Conservation (phyloP, 2,888 invertebrate genomes). For the Rhagium mordax region DNA sequence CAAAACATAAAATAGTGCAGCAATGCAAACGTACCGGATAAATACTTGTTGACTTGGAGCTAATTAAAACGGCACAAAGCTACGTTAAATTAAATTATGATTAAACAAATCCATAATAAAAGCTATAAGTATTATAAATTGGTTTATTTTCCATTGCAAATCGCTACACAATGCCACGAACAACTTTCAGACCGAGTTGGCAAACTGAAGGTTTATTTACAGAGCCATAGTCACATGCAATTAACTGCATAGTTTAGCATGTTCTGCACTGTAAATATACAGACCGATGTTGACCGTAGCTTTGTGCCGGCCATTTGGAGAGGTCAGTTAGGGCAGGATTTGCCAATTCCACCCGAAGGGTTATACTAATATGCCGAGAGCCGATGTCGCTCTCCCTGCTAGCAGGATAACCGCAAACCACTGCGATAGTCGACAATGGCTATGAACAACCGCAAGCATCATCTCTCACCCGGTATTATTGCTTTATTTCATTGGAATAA, state of each 20-base stretch:
- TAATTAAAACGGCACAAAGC: conserved; percentile 28
- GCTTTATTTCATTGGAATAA: conserved; percentile 40
- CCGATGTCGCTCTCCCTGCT: conserved; percentile 52
- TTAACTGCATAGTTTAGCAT: conserved; percentile 67
- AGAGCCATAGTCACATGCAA: conserved; percentile 65
- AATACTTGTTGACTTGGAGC: not conserved
- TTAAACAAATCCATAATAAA: conserved; percentile 49
- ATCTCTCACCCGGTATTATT: conserved; percentile 51
- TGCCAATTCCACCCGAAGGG: conserved; percentile 54
- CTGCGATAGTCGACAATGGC: conserved; percentile 56
- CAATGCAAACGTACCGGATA: no score
- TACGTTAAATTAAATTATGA: conserved; percentile 54
- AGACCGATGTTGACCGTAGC: conserved; percentile 53
- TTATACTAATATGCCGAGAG: conserved; percentile 56
- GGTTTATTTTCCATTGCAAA: conserved; percentile 13
- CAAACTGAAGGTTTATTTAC: conserved; percentile 66
- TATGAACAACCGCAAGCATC: conserved; percentile 56
- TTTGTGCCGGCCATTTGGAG: conserved; percentile 51
- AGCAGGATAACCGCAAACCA: conserved; percentile 56
- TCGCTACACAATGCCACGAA: conserved; percentile 56
- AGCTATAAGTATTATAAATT: conserved; percentile 38
- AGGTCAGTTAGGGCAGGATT: conserved; percentile 49
- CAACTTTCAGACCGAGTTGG: conserved; percentile 63
- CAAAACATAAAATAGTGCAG: not conserved
- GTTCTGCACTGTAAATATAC: conserved; percentile 57